Conservation (phyloP, 2,113 vertebrate genomes). For the Junco hyemalis region DNA sequence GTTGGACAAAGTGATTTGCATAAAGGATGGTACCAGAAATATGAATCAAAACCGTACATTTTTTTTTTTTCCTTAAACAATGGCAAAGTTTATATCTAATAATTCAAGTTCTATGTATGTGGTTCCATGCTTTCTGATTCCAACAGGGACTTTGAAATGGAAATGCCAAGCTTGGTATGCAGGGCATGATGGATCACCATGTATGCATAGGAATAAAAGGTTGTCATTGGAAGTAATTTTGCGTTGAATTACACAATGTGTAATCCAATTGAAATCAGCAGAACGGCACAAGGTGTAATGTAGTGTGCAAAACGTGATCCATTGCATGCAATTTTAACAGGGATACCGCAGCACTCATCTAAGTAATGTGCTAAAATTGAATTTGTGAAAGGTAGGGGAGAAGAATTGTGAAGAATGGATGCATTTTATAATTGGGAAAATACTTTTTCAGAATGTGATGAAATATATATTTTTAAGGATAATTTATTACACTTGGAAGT, state of each 20-base stretch:
- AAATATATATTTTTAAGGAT: constrained; percentile 15
- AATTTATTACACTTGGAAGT: not conserved
- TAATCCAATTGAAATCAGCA: constrained; percentile 69
- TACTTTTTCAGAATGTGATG: not conserved
- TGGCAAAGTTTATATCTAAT: constrained; percentile 39
- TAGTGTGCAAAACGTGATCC: constrained; percentile 66
- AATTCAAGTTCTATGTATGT: constrained; percentile 42
- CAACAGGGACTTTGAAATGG: constrained; percentile 60
- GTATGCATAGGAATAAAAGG: constrained; percentile 63
- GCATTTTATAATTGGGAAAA: constrained; percentile 31
- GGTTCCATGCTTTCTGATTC: constrained; percentile 62
- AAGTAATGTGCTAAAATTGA: constrained; percentile 53
- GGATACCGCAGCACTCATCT: constrained; percentile 3
- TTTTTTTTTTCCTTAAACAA: constrained; percentile 24
- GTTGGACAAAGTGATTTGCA: not conserved
- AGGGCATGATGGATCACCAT: constrained; percentile 65
- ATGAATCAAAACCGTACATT: not conserved
- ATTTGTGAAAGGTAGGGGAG: constrained; percentile 37
- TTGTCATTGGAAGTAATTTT: constrained; percentile 70
- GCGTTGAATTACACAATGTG: constrained; percentile 67
- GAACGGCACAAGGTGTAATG: constrained; percentile 63
- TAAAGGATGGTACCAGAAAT: not conserved
- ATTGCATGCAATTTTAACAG: constrained; percentile 39
- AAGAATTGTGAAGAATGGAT: constrained; percentile 27
- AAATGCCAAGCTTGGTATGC: constrained; percentile 47